Evolutionary conservation across 2,113 vertebrate species (phyloP), one percentile per base, ranked within the genome.

Genomic region (Peromyscus polionotus): DNA sequence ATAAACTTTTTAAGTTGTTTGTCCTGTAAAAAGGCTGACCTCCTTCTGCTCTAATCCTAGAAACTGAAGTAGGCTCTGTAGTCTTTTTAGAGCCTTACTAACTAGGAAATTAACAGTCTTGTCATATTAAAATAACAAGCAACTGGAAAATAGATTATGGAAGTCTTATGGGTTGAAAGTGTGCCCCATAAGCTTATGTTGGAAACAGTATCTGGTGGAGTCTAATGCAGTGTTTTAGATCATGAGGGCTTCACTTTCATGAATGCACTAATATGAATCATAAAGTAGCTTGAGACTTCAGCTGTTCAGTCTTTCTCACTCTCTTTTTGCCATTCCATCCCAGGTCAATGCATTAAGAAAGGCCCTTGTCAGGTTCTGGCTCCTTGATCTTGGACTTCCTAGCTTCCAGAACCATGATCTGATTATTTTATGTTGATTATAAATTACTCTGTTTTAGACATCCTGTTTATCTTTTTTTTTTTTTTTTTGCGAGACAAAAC

Each of bases 1-100:
- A 91, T 61, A 83, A 95, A 24, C 51, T 89, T 20, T 93, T 80
- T 14, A 79, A 73, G 79, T n/a, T 89, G 65, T 80, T 89, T 61
- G 77, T 39, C 42, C 89, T 22, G 26, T 45, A 65, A 94, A 95
- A 39, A 73, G 68, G 85, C 31, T 95, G 33, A 57, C 31, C 22
- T 67, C 61, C 1, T 85, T 72, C 39, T 80, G 16, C 59, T 86
- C 48, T 85, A 92, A 81, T 51, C 90, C 80, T 54, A 57, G 51
- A 86, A 24, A 73, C 48, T 59, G 87, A 11, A 61, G 57, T 54
- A 72, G 67, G 31, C 16, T 7, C 83, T 84, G 16, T n/a, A 65
- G 54, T 51, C 72, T 90, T 94, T 91, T 94, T 7, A 36, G 16
- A 70, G 26, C 1, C 75, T 63, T 83, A 45, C 36, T 91, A 75